Conservation (phyloP, 2,888 invertebrate species). For the Congeria kusceri region DNA sequence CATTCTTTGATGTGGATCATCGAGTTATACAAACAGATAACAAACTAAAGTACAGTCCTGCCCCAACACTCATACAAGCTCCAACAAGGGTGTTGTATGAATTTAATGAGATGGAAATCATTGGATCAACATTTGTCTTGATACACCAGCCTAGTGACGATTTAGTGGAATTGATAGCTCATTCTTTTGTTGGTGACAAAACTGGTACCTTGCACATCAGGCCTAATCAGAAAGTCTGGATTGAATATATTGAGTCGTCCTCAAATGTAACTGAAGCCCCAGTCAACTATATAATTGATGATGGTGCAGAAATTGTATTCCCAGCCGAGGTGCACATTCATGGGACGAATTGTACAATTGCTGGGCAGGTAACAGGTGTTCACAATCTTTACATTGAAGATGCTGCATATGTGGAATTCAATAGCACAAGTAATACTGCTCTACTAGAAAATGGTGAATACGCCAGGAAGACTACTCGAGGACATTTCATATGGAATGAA, state of each 20-base stretch:
- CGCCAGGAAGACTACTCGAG: conserved; percentile 59
- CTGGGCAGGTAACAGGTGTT: conserved; percentile 72
- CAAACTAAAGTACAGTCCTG: conserved; percentile 63
- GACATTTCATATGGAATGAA: conserved; percentile 71
- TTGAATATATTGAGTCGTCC: conserved; percentile 74
- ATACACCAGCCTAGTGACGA: conserved; percentile 68
- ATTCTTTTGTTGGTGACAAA: conserved; percentile 76
- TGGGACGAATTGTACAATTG: conserved; percentile 74
- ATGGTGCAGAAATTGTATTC: conserved; percentile 70
- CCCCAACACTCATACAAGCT: conserved; percentile 71
- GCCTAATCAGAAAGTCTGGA: conserved; percentile 69
- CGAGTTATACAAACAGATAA: conserved; percentile 75
- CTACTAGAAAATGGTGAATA: conserved; percentile 68
- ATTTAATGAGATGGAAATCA: conserved; percentile 76
- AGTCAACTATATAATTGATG: conserved; percentile 74
- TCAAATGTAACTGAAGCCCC: conserved; percentile 76
- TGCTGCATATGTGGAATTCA: conserved; percentile 63
- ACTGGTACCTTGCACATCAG: conserved; percentile 73
- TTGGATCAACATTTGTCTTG: conserved; percentile 68
- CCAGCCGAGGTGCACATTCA: conserved; percentile 76
- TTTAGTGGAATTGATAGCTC: conserved; percentile 67
- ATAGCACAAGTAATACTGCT: conserved; percentile 74
- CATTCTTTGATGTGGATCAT: conserved; percentile 76
- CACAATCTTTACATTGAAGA: conserved; percentile 71
- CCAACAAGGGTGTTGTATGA: conserved; percentile 66